Evolutionary conservation across 30 jellyfish, hydroid and myxozoan species (phyloP), one percentile per base, ranked within the genome.

Genomic region (Rhopilema esculentum): DNA sequence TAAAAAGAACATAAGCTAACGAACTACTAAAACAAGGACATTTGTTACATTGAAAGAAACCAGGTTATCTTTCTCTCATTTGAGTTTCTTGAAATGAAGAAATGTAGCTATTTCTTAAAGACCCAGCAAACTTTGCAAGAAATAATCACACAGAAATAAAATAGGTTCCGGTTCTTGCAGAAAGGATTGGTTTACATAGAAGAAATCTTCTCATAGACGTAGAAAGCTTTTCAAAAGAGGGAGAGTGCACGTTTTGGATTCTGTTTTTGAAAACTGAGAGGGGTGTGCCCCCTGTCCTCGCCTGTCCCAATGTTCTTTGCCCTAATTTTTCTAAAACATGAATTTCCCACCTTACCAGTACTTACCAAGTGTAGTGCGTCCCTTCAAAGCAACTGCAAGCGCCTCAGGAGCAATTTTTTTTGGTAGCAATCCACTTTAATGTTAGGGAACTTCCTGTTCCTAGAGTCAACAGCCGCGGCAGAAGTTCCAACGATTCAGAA

Each of bases 341-440:
- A n/a, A n/a, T 40, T 40, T 40, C 57, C 9, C 57, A 2, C 12
- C 6, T 12, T 40, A 12, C 57, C 6, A 1, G 16, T 16, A 21
- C 91, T 25, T 51, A 83, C 91, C 91, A 9, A 83, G 21, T 1
- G 91, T 67, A 0, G 91, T 83, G 26, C 50, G 52, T 69, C 91
- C 91, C 1, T 68, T 69, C 20, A 83, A 74, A 17, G 71, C 72
- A 30, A 83, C 84, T 26, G 49, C 81, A 1, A 83, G 51, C 32
- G 48, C 49, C 78, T 40, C 77, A 9, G 53, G 65, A n/a, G 70
- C 51, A 32, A 83, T 19, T 8, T 69, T n/a, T 25, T 21, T 23
- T 65, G 33, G 30, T 67, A 17, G 72, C 26, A 16, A 22, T 66
- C 91, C 91, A 83, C n/a, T 65, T 33, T 22, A 72, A 8, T 1